A percentile compares a stretch with the other conserved stretches of the same genome.
Evolutionary conservation across 2,113 vertebrate genomes (phyloP).

Genomic region (Sylvilagus bachmani): DNA sequence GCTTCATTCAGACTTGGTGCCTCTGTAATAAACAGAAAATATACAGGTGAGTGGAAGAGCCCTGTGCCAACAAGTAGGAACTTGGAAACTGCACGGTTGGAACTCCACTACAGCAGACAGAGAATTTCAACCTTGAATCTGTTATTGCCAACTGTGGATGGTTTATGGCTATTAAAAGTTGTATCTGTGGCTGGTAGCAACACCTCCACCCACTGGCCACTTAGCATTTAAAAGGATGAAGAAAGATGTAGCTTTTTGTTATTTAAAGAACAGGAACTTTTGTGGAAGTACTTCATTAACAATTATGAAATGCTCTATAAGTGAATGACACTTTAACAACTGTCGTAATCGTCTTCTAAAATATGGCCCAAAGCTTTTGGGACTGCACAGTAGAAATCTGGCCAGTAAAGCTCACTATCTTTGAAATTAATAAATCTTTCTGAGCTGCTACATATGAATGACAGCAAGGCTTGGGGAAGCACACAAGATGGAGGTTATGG

Average conservation of each 20-base stretch:
- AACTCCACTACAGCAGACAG: neutral
- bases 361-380: conserved; percentile 23
- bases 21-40: conserved; percentile 87
- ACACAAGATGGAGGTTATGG: neutral
- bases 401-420: neutral
- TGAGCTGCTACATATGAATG: conserved; percentile 9
- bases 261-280: conserved; percentile 38
- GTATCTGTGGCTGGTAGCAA: neutral
- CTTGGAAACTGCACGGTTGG: neutral
- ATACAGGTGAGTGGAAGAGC: conserved; percentile 16
- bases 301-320: neutral
- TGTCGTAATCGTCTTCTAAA: conserved; percentile 53
- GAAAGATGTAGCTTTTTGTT: conserved; percentile 16
- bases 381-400: conserved; percentile 33
- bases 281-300: conserved; percentile 27
- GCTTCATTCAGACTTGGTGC: conserved; percentile 90
- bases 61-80: neutral
- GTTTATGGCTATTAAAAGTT: neutral
- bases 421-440: conserved; percentile 56
- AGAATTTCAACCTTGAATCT: conserved; percentile 14
- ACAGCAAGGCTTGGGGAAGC: neutral
- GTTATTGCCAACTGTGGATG: conserved; percentile 16
- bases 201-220: neutral
- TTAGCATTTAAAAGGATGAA: conserved; percentile 41
- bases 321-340: conserved; percentile 7